Evolutionary conservation across 2,888 invertebrate species (phyloP), one percentile per base, ranked within the genome.

Genomic region (Scaptomyza tumidula): DNA sequence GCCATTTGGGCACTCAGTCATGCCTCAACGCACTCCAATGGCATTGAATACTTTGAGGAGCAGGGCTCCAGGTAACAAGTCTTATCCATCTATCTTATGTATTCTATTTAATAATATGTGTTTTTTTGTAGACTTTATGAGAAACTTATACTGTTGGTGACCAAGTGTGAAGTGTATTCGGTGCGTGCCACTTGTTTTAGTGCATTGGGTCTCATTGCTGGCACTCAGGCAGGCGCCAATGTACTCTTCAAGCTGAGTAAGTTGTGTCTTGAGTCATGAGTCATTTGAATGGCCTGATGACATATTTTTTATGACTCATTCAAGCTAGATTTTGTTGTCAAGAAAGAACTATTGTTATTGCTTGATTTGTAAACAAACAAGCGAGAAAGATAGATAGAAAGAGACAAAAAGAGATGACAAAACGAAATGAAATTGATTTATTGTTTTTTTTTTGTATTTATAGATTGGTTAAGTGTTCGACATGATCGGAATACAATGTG

Each of bases 1-100:
- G 96, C 98, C 0, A 92, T 99, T 0, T 99, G 99, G 98, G 96
- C 97, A 1, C 90, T 96, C 53, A 97, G 97, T 14, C 97, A 98
- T 91, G 94, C 97, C 11, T 96, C 95, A 2, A 95, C 96, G 0
- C 96, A 97, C 7, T 92, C 94, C 0, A 94, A 95, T 76, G 98
- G 98, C 4, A 93, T 97, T 9, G 94, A 95, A 53, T 94, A 96
- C 82, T 93, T 98, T 33, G 94, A 95, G 59, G 92, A 92, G 70
- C 75, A 85, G 24, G 87, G 85, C 31, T 68, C 87, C n/a, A 89
- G 92, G 92, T 91, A 67, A 41, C 6, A 7, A 29, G 0, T 7
- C 33, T 9, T 48, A 49, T 37, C 3, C 2, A 6, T 24, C 1
- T 4, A 37, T 14, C 2, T 11, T 52, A 6, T 27, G 0, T 6